These are phyloP conservation scores for Aphelocoma californica DNA, from an alignment of 2,797 vertebrate species.

Conservation along the genomic window DNA sequence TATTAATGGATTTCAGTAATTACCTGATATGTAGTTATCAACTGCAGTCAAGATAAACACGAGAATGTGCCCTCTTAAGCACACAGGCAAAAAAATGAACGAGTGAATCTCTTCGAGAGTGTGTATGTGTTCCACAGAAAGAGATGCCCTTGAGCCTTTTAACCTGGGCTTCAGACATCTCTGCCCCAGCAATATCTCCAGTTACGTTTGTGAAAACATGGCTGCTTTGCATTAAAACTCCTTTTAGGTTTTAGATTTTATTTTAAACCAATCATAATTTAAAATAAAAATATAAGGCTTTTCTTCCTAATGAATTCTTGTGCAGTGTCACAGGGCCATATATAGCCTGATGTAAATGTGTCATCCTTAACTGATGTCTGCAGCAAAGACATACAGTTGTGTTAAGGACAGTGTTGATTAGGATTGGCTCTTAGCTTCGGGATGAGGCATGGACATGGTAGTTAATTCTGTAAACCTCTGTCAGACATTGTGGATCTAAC, in stretches of 20 bases:
- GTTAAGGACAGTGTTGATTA: background rate
- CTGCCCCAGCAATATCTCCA: background rate
- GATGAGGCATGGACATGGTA: background rate
- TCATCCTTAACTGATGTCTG: background rate
- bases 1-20: background rate
- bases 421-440: background rate
- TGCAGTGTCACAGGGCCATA: background rate
- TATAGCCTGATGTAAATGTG: background rate
- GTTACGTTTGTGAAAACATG: background rate
- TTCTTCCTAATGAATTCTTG: background rate
- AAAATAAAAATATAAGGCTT: background rate
- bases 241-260: background rate
- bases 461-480: background rate
- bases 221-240: background rate
- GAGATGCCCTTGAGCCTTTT: background rate
- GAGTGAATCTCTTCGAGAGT: accelerated
- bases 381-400: background rate
- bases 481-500: background rate
- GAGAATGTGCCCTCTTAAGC: background rate
- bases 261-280: background rate
- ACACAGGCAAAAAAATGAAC: background rate
- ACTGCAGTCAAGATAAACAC: background rate
- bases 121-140: background rate
- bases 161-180: background rate
- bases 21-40: background rate